These are phyloP conservation scores for Tapirus indicus DNA, from an alignment of 2,797 vertebrate genomes.

Conservation along the genomic window DNA sequence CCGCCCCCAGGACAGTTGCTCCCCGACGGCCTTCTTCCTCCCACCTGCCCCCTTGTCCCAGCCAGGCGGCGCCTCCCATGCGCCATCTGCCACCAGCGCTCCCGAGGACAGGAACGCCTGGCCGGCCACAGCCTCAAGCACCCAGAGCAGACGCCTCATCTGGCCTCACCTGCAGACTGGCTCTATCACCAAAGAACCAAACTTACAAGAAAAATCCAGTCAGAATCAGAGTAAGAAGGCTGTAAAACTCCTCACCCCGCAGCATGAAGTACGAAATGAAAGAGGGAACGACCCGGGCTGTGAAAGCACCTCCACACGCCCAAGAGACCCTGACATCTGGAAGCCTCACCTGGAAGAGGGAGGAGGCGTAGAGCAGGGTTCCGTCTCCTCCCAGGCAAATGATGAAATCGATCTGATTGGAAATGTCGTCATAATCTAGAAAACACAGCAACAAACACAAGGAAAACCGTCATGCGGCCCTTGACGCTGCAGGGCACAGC, in stretches of 20 bases:
- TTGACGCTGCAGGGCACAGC: not conserved
- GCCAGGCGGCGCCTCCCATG: not conserved
- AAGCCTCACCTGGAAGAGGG: slow-evolving; percentile 94
- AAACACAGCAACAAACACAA: not conserved
- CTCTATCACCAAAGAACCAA: not conserved
- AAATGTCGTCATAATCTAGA: slow-evolving; percentile 96
- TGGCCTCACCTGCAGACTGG: not conserved
- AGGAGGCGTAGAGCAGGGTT: slow-evolving; percentile 96
- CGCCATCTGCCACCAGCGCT: accelerated
- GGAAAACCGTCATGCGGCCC: accelerated
- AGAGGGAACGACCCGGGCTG: not conserved
- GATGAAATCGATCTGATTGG: slow-evolving; percentile 96
- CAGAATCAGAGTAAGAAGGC: not conserved
- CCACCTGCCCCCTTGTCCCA: not conserved
- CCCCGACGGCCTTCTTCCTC: too few relatives aligned
- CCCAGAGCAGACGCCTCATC: accelerated
- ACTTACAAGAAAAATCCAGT: not conserved
- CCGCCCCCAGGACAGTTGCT: not conserved
- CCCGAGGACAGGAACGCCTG: not conserved
- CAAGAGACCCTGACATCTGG: too few relatives aligned
- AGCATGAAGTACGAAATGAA: not conserved
- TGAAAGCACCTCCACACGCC: too few relatives aligned
- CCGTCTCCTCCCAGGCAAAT: slow-evolving; percentile 97
- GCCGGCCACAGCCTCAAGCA: not conserved
- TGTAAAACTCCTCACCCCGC: accelerated